A percentile compares a stretch with the other conserved stretches of the same genome.
Evolutionary conservation across 2,113 vertebrate species (phyloP).

Genomic region (Lagenorhynchus albirostris): DNA sequence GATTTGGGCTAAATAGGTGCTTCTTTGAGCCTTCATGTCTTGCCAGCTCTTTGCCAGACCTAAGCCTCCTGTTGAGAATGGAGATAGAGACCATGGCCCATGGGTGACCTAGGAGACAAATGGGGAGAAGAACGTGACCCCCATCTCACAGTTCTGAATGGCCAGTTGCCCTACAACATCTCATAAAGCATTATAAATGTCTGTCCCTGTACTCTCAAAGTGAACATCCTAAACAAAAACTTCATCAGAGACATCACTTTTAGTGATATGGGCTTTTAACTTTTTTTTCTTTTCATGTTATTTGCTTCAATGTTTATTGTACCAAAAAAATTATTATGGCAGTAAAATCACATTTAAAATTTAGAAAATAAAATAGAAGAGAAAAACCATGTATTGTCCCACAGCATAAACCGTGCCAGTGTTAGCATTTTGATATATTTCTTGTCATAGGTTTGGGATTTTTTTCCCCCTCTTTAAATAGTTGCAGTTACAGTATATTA

Average conservation of each 20-base stretch:
- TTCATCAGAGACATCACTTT: not conserved
- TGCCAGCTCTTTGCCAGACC: not conserved
- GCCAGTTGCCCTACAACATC: not conserved
- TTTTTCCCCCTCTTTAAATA: not conserved
- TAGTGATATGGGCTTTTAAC: not conserved
- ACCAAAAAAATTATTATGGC: not conserved
- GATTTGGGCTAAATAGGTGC: not conserved
- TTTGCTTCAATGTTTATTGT: not conserved
- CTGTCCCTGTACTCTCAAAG: not conserved
- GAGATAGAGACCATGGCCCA: not conserved
- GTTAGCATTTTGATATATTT: not conserved
- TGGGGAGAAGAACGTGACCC: not conserved
- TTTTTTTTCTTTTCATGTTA: not conserved
- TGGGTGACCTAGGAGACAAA: not conserved
- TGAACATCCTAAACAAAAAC: not conserved
- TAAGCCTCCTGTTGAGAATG: not conserved
- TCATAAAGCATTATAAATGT: not conserved
- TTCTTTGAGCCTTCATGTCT: not conserved
- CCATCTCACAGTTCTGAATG: not conserved
- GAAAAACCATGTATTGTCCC: not conserved
- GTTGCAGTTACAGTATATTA: not conserved
- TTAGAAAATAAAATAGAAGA: not conserved
- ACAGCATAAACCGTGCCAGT: not conserved
- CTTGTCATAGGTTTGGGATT: not conserved
- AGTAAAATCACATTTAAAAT: conserved; percentile 21